phyloP scores from a whole-genome alignment of 1,140 invertebrate species.

The Hestina assimilis region DNA sequence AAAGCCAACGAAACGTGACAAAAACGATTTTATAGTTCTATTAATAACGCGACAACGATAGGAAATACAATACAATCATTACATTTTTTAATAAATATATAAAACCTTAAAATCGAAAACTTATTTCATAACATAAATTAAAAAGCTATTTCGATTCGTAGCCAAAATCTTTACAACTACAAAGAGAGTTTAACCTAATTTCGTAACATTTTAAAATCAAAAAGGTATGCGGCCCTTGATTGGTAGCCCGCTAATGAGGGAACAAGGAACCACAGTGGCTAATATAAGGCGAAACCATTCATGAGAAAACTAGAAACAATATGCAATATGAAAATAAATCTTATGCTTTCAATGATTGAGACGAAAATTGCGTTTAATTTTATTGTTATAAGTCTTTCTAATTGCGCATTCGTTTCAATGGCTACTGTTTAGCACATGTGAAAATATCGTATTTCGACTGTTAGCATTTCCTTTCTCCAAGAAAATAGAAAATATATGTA shows the following conservation, averaged over 20 bases:
- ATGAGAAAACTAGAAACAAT: slow-evolving; percentile 15
- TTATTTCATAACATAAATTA: too few species aligned
- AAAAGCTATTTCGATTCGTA: too few species aligned
- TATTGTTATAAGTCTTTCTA: background rate
- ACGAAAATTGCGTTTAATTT: background rate
- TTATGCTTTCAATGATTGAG: background rate
- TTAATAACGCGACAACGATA: too few species aligned
- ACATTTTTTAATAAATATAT: too few species aligned
- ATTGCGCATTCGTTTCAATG: slow-evolving; percentile 2
- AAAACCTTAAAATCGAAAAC: too few species aligned
- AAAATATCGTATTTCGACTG: slow-evolving; percentile 21
- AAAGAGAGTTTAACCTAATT: slow-evolving; percentile 17
- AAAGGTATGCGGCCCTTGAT: slow-evolving; percentile 16
- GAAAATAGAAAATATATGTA: background rate
- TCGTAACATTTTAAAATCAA: background rate
- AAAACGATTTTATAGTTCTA: too few species aligned
- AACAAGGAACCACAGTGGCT: slow-evolving; percentile 30
- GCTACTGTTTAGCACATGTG: slow-evolving; percentile 25
- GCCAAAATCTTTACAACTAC: background rate
- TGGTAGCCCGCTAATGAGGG: slow-evolving; percentile 22
- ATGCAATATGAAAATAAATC: background rate
- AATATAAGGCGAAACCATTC: slow-evolving; percentile 38
- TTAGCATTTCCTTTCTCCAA: slow-evolving; percentile 22
- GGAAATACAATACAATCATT: too few species aligned
- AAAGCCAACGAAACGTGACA: too few species aligned